Evolutionary conservation across 1,140 invertebrate genomes (phyloP), one percentile per base, ranked within the genome.

Genomic region (Cepaea nemoralis): DNA sequence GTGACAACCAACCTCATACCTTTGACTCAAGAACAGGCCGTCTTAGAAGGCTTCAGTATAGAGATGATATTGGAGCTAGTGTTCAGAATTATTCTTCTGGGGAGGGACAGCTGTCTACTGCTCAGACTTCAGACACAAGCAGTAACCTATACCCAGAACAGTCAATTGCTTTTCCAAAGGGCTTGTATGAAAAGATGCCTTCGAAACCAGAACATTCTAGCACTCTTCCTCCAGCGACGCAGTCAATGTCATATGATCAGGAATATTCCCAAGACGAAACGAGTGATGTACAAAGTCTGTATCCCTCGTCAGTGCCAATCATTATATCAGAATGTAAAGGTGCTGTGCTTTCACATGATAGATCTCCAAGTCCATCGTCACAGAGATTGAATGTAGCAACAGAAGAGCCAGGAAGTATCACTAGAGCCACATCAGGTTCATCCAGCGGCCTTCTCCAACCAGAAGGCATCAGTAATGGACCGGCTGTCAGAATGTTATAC

Each of bases 291-390:
- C n/a, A n/a, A n/a, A n/a, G n/a, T n/a, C n/a, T n/a, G n/a, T n/a
- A n/a, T n/a, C n/a, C n/a, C n/a, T n/a, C n/a, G n/a, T n/a, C n/a
- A n/a, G n/a, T n/a, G n/a, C n/a, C n/a, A n/a, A n/a, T n/a, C n/a
- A n/a, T n/a, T n/a, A n/a, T n/a, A n/a, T n/a, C n/a, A n/a, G n/a
- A n/a, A n/a, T n/a, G n/a, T n/a, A n/a, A n/a, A n/a, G n/a, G n/a
- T n/a, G n/a, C n/a, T n/a, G n/a, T n/a, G n/a, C n/a, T n/a, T n/a
- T n/a, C n/a, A n/a, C n/a, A n/a, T n/a, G n/a, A n/a, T n/a, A 75
- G 27, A 48, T 75, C 73, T 31, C 45, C 42, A 19, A 75, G 73
- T 55, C 42, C 73, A 33, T 50, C 73, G 35, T 22, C 40, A 27
- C n/a, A 39, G 8, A 55, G 40, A 27, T 33, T 55, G 73, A 19